Evolutionary conservation across 2,797 vertebrate species (phyloP).

Genomic region (Apogon talboti): DNA sequence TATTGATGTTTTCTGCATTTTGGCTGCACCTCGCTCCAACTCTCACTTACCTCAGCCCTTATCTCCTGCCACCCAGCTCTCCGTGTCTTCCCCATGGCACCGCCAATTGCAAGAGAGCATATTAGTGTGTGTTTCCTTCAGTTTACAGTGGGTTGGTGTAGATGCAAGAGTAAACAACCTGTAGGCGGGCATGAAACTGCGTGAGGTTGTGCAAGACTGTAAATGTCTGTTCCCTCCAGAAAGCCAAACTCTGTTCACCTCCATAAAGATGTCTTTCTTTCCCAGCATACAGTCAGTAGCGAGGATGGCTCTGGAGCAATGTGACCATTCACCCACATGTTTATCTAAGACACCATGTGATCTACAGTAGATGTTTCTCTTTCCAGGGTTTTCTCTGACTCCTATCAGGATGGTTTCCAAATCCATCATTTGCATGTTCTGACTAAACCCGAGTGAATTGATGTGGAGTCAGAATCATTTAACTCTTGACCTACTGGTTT

Average conservation of each 20-base stretch:
- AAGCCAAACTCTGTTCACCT: slow-evolving; percentile 79
- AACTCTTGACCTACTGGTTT: slow-evolving; percentile 7
- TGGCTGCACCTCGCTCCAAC: slow-evolving; percentile 49
- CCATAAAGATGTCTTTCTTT: slow-evolving; percentile 80
- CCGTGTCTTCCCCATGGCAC: slow-evolving; percentile 49
- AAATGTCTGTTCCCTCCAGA: slow-evolving; percentile 71
- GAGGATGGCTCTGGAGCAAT: slow-evolving; percentile 65
- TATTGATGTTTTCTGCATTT: slow-evolving; percentile 65
- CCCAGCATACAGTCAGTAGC: slow-evolving; percentile 50
- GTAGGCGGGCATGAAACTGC: slow-evolving; percentile 62
- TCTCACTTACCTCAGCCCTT: slow-evolving; percentile 62
- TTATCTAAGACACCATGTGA: slow-evolving; percentile 74
- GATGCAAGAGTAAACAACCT: slow-evolving; percentile 71
- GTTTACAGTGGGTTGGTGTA: slow-evolving; percentile 48
- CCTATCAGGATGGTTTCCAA: slow-evolving; percentile 54
- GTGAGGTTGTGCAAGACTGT: slow-evolving; percentile 62
- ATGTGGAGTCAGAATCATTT: slow-evolving; percentile 9
- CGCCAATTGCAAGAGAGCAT: slow-evolving; percentile 23
- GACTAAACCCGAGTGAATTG: slow-evolving; percentile 28
- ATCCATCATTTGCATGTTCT: slow-evolving; percentile 38
- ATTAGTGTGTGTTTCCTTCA: slow-evolving; percentile 15
- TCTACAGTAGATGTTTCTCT: slow-evolving; percentile 56
- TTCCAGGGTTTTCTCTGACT: slow-evolving; percentile 55
- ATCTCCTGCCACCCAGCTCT: slow-evolving; percentile 69
- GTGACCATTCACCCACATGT: slow-evolving; percentile 75